Base-by-base conservation (phyloP, 2,888 invertebrate species). In the Cremastobaeus sp. region DNA sequence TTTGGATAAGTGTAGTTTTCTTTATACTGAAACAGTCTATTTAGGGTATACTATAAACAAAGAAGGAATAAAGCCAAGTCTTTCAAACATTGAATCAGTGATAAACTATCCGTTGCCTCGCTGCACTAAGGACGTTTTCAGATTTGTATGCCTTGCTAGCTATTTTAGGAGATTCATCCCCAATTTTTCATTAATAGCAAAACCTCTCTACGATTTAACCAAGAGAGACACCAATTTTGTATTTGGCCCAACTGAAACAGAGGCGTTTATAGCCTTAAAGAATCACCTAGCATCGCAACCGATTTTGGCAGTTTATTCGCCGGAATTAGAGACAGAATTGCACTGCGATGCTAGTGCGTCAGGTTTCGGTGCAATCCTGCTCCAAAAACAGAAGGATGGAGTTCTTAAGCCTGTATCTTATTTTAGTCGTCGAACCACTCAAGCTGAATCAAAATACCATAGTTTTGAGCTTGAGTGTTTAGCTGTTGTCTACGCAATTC, bases 381-480 rank as follows among this genome's bases (percentile, higher is more conserved):
- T 78, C 2, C 77, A 82, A n/a, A 62, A 32, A 15, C 74, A 78
- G 11, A 35, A 2, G 4, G 75, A 77, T 5, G 37, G 45, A 0
- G 21, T 14, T 20, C 50, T 77, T 14, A 35, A 55, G 8, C 73
- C 76, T 0, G 68, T 84, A 2, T 76, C 74, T 0, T 83, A 76
- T 54, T 77, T 77, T 47, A 80, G 79, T 4, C 74, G 79, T 11
- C 66, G 77, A 4, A 74, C 81, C 1, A 79, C 77, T 1, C 45
- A 48, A 0, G 47, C 75, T 0, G 81, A 86, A 57, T 4, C 55
- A 0, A 80, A 76, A 9, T 84, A 83, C 48, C 77, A 79, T 12
- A 77, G 78, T n/a, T 79, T 81, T 6, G 82, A 85, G 21, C 47
- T 79, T 1, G 82, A 85, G 48, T 74, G 72, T 17, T 59, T 85